phyloP scores from a whole-genome alignment of 2,797 vertebrate genomes.

The Periophthalmus magnuspinnatus region DNA sequence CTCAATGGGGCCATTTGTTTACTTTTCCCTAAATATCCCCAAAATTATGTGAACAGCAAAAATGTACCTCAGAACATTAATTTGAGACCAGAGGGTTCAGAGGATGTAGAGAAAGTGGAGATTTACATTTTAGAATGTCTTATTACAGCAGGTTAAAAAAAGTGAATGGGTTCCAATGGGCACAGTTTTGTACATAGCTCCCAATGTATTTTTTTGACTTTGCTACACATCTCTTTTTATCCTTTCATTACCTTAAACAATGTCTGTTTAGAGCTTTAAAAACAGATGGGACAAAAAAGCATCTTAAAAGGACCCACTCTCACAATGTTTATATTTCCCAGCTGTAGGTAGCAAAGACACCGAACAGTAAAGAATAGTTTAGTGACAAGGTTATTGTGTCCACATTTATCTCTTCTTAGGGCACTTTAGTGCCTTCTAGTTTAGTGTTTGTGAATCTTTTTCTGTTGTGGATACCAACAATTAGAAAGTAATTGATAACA shows the following conservation, averaged over 20 bases:
- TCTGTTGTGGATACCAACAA: neutral
- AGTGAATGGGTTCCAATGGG: too few species aligned
- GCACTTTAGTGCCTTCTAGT: slow-evolving; percentile 38
- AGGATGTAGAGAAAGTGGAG: too few species aligned
- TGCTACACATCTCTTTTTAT: slow-evolving; percentile 25
- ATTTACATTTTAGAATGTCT: too few species aligned
- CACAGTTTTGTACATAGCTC: too few species aligned
- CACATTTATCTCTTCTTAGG: slow-evolving; percentile 69
- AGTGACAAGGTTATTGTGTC: slow-evolving; percentile 52
- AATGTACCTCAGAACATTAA: too few species aligned
- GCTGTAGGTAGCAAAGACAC: slow-evolving; percentile 59
- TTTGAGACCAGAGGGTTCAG: too few species aligned
- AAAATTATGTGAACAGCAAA: too few species aligned
- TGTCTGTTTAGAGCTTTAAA: slow-evolving; percentile 63
- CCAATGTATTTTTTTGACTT: too few species aligned
- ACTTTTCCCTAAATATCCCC: too few species aligned
- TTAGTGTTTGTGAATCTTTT: slow-evolving; percentile 32
- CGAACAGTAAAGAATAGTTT: slow-evolving; percentile 62
- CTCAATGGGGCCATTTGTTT: too few species aligned
- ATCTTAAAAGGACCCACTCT: slow-evolving; percentile 76
- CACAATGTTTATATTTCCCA: slow-evolving; percentile 72
- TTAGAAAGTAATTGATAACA: neutral
- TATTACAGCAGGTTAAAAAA: too few species aligned
- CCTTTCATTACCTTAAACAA: slow-evolving; percentile 54
- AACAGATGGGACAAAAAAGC: slow-evolving; percentile 82